Conservation (phyloP, 2,113 vertebrate genomes). For the Haemorhous mexicanus region DNA sequence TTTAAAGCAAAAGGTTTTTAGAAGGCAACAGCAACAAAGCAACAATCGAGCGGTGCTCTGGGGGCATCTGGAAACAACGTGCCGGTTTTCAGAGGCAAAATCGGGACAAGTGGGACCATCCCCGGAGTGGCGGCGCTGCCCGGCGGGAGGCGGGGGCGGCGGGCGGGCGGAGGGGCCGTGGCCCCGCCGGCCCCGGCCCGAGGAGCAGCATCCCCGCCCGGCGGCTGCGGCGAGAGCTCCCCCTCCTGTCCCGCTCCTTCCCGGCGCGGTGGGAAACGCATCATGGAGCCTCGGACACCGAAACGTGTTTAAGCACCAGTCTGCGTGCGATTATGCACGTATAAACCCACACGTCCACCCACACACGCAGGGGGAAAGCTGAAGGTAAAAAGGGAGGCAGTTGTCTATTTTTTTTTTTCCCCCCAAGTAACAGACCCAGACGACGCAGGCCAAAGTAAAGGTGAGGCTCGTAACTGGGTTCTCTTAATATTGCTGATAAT, state of each 20-base stretch:
- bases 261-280: background rate
- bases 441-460: background rate
- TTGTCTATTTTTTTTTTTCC: background rate
- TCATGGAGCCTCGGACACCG: background rate
- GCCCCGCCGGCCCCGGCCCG: background rate
- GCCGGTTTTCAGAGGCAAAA: background rate
- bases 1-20: background rate
- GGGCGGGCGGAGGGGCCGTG: background rate
- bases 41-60: background rate
- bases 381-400: background rate
- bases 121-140: background rate
- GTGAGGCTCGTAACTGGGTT: background rate
- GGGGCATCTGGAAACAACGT: background rate
- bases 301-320: background rate
- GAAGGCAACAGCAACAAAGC: background rate
- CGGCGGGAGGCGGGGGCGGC: background rate
- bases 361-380: background rate
- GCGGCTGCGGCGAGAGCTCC: conserved; percentile 47
- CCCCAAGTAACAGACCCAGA: background rate
- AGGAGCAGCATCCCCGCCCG: background rate
- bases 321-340: background rate
- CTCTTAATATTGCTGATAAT: background rate
- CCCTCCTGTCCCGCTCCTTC: conserved; percentile 25
- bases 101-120: background rate
- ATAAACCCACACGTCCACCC: background rate